A percentile compares a stretch with the other conserved stretches of the same genome.
Evolutionary conservation across 1,140 invertebrate genomes (phyloP).

Genomic region (Homalodisca vitripennis): DNA sequence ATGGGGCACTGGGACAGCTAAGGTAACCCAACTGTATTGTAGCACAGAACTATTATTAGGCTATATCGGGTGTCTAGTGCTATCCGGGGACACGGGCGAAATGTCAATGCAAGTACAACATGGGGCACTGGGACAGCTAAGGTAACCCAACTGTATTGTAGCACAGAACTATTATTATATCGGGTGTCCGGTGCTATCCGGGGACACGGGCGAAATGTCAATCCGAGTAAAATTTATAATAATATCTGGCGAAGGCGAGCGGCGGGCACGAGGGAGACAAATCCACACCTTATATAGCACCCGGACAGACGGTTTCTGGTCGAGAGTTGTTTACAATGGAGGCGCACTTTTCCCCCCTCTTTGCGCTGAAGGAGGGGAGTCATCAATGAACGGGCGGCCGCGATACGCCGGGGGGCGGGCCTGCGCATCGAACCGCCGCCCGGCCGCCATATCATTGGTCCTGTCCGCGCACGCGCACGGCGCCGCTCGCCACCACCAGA

Average conservation of each 20-base stretch:
- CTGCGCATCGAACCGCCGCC: slow-evolving; percentile 10
- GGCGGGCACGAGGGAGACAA: too few relatives aligned
- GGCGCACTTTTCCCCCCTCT: background rate
- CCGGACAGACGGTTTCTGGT: background rate
- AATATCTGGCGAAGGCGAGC: background rate
- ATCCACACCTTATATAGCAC: background rate
- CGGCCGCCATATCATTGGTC: background rate
- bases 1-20: too few relatives aligned
- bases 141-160: too few relatives aligned
- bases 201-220: background rate
- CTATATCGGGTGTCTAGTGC: too few relatives aligned
- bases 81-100: too few relatives aligned
- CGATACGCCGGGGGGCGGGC: slow-evolving; percentile 2
- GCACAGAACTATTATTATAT: too few relatives aligned
- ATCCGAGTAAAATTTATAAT: background rate
- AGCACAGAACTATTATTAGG: too few relatives aligned
- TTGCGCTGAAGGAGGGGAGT: background rate
- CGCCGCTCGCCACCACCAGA: background rate
- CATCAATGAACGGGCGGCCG: background rate
- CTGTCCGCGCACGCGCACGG: background rate
- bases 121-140: too few relatives aligned
- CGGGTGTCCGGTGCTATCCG: background rate
- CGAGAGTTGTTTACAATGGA: background rate
- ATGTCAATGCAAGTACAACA: too few relatives aligned
- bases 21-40: too few relatives aligned